phyloP scores from a whole-genome alignment of 1,140 invertebrate species.

The Triops cancriformis region DNA sequence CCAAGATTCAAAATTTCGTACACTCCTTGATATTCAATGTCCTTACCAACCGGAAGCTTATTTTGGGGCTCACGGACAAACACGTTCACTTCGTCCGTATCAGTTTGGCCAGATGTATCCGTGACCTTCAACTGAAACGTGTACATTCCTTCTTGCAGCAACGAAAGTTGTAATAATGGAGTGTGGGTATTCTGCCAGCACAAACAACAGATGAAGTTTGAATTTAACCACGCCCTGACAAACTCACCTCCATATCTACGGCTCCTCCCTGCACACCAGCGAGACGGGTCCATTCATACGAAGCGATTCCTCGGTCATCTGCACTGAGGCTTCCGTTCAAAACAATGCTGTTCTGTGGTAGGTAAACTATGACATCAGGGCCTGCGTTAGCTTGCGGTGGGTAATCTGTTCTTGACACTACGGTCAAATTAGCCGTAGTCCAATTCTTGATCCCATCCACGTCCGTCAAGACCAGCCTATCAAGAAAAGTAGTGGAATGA shows the following conservation, averaged over 20 bases:
- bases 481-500: conserved; percentile 33
- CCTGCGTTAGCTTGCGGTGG: conserved; percentile 91
- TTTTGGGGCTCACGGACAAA: conserved; percentile 86
- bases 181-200: conserved; percentile 65
- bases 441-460: conserved; percentile 77
- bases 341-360: conserved; percentile 79
- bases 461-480: conserved; percentile 78
- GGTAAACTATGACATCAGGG: conserved; percentile 77
- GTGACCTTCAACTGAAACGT: conserved; percentile 88
- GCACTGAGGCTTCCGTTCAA: conserved; percentile 82
- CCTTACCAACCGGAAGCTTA: conserved; percentile 62
- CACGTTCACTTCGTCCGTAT: conserved; percentile 77
- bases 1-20: neutral
- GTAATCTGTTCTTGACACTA: conserved; percentile 85
- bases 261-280: conserved; percentile 61
- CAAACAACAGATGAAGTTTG: no score
- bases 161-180: conserved; percentile 73
- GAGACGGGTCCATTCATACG: conserved; percentile 91
- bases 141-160: conserved; percentile 87
- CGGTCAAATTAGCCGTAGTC: conserved; percentile 78
- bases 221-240: conserved; percentile 3
- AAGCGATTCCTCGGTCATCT: conserved; percentile 84
- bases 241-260: conserved; percentile 72
- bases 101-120: conserved; percentile 75
- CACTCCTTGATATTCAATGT: conserved; percentile 2